Base-by-base conservation (phyloP, 2,888 invertebrate species). In the Calameuta idolon region DNA sequence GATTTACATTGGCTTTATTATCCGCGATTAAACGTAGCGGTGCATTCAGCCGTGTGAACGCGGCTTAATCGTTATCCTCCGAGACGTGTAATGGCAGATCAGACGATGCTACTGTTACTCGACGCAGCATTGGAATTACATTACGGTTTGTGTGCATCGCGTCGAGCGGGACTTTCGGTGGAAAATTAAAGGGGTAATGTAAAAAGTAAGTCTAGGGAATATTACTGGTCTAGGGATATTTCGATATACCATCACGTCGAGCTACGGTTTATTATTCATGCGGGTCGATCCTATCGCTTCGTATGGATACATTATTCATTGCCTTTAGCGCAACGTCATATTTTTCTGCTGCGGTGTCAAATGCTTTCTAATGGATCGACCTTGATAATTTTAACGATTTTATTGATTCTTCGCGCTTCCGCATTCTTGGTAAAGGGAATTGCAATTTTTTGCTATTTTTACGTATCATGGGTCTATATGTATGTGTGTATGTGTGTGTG, bases 401-500 rank as follows among this genome's bases (percentile, higher is more conserved):
- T 23, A 5, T 55, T 5, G 40, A 5, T 55, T 23, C 40, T 23
- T 23, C 23, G 40, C 23, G 15, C 40, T 55, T 15, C 23, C 23
- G 40, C 23, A 9, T 23, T 55, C 40, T 55, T 23, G 40, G 5
- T 23, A 23, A 9, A 23, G 5, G 5, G 23, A 55, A 23, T 55
- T 55, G 9, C 23, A 23, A 35, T 35, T 35, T 35, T 15, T 40
- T 12, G 5, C 15, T 15, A 0, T 40, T 40, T 23, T 9, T 40
- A 33, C 9, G 23, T 40, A 0, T 5, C 1, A 5, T 40, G 12
- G 1, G 4, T 40, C 0, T 15, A 15, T 4, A 1, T 5, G 1
- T 40, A 1, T 40, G 1, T 40, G 15, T 12, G 12, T 12, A 12
- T 40, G 34, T 34, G 9, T 9, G 34, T 9, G 9, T 34, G 9